Conservation (phyloP, 2,113 vertebrate species). For the Motacilla tschutschensis region DNA sequence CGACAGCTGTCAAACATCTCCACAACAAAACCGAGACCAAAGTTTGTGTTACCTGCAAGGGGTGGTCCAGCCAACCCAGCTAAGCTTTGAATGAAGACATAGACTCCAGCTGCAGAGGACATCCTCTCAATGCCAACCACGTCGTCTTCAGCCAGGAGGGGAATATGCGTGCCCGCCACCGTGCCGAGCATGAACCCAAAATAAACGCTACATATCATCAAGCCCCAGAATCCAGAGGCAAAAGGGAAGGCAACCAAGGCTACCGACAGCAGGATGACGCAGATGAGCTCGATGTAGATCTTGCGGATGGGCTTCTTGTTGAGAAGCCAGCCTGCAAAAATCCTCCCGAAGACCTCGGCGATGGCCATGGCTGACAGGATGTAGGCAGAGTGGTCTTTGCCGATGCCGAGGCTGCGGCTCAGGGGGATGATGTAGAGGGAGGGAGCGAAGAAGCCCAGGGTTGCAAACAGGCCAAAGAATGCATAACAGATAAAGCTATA, state of each 20-base stretch:
- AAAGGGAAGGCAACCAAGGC: constrained; percentile 88
- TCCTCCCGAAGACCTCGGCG: constrained; percentile 86
- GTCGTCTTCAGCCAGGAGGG: constrained; percentile 92
- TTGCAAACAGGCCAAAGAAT: constrained; percentile 92
- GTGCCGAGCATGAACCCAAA: constrained; percentile 91
- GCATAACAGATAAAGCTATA: constrained; percentile 89
- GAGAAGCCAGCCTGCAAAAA: constrained; percentile 84
- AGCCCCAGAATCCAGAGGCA: constrained; percentile 84
- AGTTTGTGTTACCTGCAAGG: constrained; percentile 83
- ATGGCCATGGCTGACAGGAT: constrained; percentile 89
- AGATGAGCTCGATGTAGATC: constrained; percentile 87
- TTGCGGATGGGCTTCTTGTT: constrained; percentile 80
- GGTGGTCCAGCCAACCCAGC: constrained; percentile 93
- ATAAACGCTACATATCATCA: constrained; percentile 84
- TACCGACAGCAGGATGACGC: constrained; percentile 73
- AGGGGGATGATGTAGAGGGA: constrained; percentile 91
- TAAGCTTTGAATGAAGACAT: constrained; percentile 93
- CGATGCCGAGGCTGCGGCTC: constrained; percentile 82
- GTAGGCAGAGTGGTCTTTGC: constrained; percentile 81
- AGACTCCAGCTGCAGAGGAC: constrained; percentile 91
- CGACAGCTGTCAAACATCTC: background rate
- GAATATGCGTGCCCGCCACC: constrained; percentile 87
- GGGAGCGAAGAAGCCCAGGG: constrained; percentile 93
- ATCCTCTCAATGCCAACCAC: constrained; percentile 91
- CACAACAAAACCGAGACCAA: fast-evolving